A percentile compares a stretch with the other conserved stretches of the same genome.
These are phyloP conservation scores for Macrotrachela quadricornifera DNA, from an alignment of 1,140 invertebrate genomes.

Conservation along the genomic window DNA sequence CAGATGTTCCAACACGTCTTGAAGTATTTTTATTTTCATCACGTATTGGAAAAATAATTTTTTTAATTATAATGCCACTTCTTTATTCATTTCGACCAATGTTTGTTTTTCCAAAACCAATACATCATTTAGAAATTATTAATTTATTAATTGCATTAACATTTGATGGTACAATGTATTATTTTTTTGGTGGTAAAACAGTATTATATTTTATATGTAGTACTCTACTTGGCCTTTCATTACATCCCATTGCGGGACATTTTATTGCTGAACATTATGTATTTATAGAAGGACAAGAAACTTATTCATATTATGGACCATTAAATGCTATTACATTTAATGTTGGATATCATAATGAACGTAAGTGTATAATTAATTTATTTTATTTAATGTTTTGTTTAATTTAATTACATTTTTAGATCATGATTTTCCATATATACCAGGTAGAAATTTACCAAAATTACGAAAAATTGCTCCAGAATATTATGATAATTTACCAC, in stretches of 20 bases:
- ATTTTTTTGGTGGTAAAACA: conserved; percentile 52
- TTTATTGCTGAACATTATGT: conserved; percentile 99
- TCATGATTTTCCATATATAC: too few relatives aligned
- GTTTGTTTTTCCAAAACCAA: conserved; percentile 64
- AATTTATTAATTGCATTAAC: conserved; percentile 66
- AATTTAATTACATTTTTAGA: too few relatives aligned
- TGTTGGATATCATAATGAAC: conserved; percentile 51
- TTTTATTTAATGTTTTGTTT: not conserved
- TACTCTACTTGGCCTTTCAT: conserved; percentile 73
- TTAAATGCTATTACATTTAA: conserved; percentile 96
- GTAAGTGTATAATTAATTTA: conserved; percentile 45
- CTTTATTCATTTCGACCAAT: conserved; percentile 84
- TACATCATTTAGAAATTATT: conserved; percentile 50
- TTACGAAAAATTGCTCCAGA: conserved; percentile 65
- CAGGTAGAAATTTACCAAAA: too few relatives aligned
- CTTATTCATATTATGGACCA: conserved; percentile 91
- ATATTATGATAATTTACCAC: conserved; percentile 69
- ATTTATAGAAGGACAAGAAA: conserved; percentile 89
- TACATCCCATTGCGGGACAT: conserved; percentile 91
- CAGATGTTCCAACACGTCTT: conserved; percentile 73
- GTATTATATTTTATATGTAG: conserved; percentile 64
- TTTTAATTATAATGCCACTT: conserved; percentile 81
- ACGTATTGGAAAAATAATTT: conserved; percentile 72
- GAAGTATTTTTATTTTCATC: conserved; percentile 80
- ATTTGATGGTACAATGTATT: conserved; percentile 56